Evolutionary conservation across 2,888 invertebrate genomes (phyloP).

Genomic region (Drosophila emarginata): DNA sequence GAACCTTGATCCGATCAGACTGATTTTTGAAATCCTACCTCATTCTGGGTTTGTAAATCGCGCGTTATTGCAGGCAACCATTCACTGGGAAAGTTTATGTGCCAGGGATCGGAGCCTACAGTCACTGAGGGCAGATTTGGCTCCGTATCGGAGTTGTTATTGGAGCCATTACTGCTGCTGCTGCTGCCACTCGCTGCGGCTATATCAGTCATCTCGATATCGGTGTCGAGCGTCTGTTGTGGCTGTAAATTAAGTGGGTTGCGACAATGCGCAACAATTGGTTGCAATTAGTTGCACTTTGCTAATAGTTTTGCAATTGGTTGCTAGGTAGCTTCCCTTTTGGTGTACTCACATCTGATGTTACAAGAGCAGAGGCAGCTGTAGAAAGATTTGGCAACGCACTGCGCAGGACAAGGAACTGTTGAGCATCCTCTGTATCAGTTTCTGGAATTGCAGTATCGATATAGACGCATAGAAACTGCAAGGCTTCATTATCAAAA

Average conservation of each 20-base stretch:
- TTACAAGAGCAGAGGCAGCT: constrained; percentile 11
- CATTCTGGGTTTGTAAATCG: constrained; percentile 89
- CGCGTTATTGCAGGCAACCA: constrained; percentile 95
- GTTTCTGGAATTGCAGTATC: constrained; percentile 67
- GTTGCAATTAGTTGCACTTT: constrained; percentile 33
- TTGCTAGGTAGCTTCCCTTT: background rate
- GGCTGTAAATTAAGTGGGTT: constrained; percentile 40
- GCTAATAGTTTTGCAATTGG: background rate
- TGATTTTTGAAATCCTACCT: constrained; percentile 45
- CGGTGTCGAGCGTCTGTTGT: constrained; percentile 83
- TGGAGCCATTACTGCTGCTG: constrained; percentile 39
- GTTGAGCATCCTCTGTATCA: constrained; percentile 68
- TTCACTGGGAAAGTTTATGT: constrained; percentile 86
- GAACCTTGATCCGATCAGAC: too few relatives aligned
- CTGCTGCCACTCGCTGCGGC: constrained; percentile 30
- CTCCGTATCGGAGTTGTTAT: constrained; percentile 44
- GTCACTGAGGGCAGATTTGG: constrained; percentile 83
- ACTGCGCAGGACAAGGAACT: constrained; percentile 73
- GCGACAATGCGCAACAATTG: constrained; percentile 47
- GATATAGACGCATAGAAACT: constrained; percentile 71
- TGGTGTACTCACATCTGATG: constrained; percentile 39
- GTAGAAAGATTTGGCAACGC: constrained; percentile 33
- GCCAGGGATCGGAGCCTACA: constrained; percentile 85
- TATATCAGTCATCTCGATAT: constrained; percentile 80
- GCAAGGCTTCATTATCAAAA: constrained; percentile 74